Evolutionary conservation across 2,113 vertebrate genomes (phyloP), one percentile per base, ranked within the genome.

Genomic region (Machaerirhynchus nigripectus): DNA sequence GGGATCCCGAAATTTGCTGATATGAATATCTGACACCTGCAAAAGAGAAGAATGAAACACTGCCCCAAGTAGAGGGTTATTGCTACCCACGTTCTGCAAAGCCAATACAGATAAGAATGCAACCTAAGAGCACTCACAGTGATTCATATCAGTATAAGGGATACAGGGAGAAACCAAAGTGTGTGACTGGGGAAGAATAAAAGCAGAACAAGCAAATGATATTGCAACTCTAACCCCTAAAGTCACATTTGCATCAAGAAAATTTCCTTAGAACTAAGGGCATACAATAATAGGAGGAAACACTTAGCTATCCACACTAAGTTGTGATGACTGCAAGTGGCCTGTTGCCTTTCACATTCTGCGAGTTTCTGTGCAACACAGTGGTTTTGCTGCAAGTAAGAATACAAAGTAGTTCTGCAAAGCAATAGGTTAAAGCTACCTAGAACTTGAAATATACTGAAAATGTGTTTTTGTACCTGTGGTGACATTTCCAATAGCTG

Each of bases 21-120:
- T 98, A 93, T 99, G 99, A 92, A 99, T 98, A 98, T 99, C 99
- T 39, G 99, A 99, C 69, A 99, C 98, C 98, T 98, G 91, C 69
- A 92, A 87, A 88, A 89, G 49, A 91, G 20, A 63, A 87, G 63
- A 92, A 67, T 42, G 4, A 95, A 92, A 65, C 30, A 33, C 28
- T 77, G 37, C 28, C 47, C 46, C 27, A 84, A 18, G 35, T 2
- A 75, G 50, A 63, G 35, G 28, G 9, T 40, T 74, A 63, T 17
- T 49, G 50, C 49, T 76, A 64, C 27, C 24, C 44, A 69, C 10
- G 46, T 35, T 80, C 78, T 73, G 37, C 53, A 90, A 90, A 94
- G 28, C 56, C 61, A 69, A 13, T 21, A 70, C 4, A 63, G 9
- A 1, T 11, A 59, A 47, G 33, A 81, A 47, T 18, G 56, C 56